Evolutionary conservation across 2,113 vertebrate species (phyloP).

Genomic region (Megaceryle torquata): DNA sequence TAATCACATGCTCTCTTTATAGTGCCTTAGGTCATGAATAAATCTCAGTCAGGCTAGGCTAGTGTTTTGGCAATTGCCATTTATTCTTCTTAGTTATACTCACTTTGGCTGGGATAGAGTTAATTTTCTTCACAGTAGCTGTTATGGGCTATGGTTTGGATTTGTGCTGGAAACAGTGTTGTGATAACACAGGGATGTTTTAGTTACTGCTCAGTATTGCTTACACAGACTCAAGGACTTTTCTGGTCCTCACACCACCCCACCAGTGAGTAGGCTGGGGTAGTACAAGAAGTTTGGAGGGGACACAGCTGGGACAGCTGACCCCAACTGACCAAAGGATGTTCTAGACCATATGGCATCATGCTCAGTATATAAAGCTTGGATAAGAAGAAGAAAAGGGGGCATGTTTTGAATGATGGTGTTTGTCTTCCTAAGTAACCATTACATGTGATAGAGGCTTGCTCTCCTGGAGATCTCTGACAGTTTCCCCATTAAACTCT

Average conservation of each 20-base stretch:
- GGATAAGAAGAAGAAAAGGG: background rate
- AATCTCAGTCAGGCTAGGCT: background rate
- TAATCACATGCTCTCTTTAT: background rate
- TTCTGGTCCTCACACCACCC: background rate
- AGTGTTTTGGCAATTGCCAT: background rate
- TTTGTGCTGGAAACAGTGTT: background rate
- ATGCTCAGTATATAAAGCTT: background rate
- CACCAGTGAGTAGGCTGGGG: background rate
- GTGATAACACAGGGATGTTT: background rate
- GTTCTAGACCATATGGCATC: background rate
- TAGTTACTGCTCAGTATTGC: background rate
- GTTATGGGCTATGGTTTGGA: background rate
- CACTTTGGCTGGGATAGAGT: background rate
- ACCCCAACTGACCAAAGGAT: background rate
- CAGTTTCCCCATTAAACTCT: background rate
- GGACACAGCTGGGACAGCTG: background rate
- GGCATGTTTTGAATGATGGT: background rate
- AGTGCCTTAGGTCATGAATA: background rate
- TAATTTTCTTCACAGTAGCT: background rate
- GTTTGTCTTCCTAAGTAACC: background rate
- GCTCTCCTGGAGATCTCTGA: background rate
- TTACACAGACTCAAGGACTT: background rate
- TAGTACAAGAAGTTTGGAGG: background rate
- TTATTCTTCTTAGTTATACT: background rate
- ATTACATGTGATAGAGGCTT: background rate